These are phyloP conservation scores for Laticauda laticaudata DNA, from an alignment of 2,113 vertebrate genomes.

Conservation along the genomic window DNA sequence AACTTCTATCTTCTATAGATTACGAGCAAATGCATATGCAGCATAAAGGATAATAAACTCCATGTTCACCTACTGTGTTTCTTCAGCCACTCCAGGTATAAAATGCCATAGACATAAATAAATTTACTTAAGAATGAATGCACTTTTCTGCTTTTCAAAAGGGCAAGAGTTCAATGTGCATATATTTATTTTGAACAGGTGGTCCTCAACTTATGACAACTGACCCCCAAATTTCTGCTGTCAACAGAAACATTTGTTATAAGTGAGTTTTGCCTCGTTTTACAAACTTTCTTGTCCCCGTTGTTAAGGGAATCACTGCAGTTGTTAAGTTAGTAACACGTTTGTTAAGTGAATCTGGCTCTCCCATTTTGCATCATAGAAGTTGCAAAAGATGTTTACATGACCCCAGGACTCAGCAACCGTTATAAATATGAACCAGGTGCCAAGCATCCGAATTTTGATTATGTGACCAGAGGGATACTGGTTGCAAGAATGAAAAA, in stretches of 20 bases:
- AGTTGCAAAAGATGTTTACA: background rate
- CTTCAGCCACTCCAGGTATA: rapidly evolving
- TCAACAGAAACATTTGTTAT: background rate
- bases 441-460: background rate
- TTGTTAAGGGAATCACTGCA: background rate
- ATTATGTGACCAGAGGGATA: background rate
- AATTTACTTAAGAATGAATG: background rate
- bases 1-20: background rate
- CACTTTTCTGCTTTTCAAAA: background rate
- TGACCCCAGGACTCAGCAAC: background rate
- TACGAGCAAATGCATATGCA: background rate
- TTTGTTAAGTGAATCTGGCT: background rate
- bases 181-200: background rate
- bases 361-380: no score
- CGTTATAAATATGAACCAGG: background rate
- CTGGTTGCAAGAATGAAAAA: background rate
- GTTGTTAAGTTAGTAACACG: background rate
- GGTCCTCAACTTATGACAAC: background rate
- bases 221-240: background rate
- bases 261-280: background rate
- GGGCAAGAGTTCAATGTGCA: background rate
- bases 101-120: background rate
- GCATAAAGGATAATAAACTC: background rate
- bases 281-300: background rate
- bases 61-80: background rate